phyloP scores from a whole-genome alignment of 1,140 invertebrate genomes.

The Leptinotarsa defecta region DNA sequence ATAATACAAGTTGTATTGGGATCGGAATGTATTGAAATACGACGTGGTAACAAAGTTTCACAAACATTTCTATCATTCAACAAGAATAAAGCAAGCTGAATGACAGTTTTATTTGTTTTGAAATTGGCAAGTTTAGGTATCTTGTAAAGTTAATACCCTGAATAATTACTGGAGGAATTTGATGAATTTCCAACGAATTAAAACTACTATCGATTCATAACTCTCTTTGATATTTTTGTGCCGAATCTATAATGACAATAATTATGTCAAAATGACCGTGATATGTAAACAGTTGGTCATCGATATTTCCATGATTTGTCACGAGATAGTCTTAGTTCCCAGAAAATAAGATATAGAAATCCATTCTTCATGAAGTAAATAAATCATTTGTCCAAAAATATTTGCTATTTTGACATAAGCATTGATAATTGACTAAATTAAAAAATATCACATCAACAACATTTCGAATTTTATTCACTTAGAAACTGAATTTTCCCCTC shows the following conservation, averaged over 20 bases:
- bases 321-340: constrained; percentile 10
- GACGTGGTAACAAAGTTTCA: too few species aligned
- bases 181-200: too few species aligned
- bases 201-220: too few species aligned
- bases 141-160: too few species aligned
- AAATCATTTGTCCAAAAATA: constrained; percentile 17
- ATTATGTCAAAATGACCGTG: constrained; percentile 2
- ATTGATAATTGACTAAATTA: constrained; percentile 27
- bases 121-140: too few species aligned
- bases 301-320: constrained; percentile 7
- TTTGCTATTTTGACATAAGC: constrained; percentile 25
- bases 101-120: too few species aligned
- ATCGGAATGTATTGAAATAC: too few species aligned
- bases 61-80: too few species aligned
- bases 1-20: too few species aligned
- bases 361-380: neutral
- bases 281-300: constrained; percentile 8
- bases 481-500: constrained; percentile 84
- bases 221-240: neutral
- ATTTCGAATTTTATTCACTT: constrained; percentile 50
- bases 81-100: too few species aligned
- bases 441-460: constrained; percentile 28
- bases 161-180: too few species aligned
- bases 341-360: constrained; percentile 9
- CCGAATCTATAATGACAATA: neutral